Evolutionary conservation across 2,888 invertebrate genomes (phyloP).

Genomic region (Muscina levida): DNA sequence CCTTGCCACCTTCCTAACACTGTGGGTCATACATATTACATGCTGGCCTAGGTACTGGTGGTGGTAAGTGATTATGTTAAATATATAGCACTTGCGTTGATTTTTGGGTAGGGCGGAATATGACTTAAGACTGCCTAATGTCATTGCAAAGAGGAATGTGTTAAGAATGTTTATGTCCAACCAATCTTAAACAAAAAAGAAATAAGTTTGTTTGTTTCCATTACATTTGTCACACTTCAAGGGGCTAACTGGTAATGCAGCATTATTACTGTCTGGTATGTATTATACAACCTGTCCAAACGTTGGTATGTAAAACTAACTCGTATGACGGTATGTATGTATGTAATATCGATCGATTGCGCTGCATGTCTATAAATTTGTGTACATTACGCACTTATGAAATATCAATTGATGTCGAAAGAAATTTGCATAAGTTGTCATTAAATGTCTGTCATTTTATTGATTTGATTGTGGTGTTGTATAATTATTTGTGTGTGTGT

Average conservation of each 20-base stretch:
- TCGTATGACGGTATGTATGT: slow-evolving; percentile 2
- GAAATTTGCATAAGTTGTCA: slow-evolving; percentile 27
- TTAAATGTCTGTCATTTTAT: not conserved
- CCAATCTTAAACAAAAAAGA: too few relatives aligned
- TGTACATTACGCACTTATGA: slow-evolving; percentile 42
- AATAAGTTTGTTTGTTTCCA: too few relatives aligned
- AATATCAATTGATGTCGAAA: slow-evolving; percentile 46
- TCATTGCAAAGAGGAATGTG: slow-evolving; percentile 4
- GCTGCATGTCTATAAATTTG: slow-evolving; percentile 42
- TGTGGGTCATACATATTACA: too few relatives aligned
- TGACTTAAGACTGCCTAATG: not conserved
- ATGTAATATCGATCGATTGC: slow-evolving; percentile 27
- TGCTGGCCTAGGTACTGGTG: too few relatives aligned
- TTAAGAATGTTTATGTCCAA: slow-evolving; percentile 56
- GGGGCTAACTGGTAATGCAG: too few relatives aligned
- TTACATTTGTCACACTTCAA: slow-evolving; percentile 27
- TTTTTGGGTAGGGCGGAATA: not conserved
- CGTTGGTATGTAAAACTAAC: too few relatives aligned
- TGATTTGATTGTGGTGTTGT: slow-evolving; percentile 37
- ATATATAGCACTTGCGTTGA: slow-evolving; percentile 10
- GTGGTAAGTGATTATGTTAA: slow-evolving; percentile 49
- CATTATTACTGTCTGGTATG: too few relatives aligned
- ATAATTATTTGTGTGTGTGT: slow-evolving; percentile 45
- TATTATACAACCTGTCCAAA: too few relatives aligned
- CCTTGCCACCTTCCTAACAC: slow-evolving; percentile 1